Percentiles rank a stretch among this genome's conserved stretches.
Conservation (phyloP, 2,888 invertebrate genomes). For the Pyralis farinalis region DNA sequence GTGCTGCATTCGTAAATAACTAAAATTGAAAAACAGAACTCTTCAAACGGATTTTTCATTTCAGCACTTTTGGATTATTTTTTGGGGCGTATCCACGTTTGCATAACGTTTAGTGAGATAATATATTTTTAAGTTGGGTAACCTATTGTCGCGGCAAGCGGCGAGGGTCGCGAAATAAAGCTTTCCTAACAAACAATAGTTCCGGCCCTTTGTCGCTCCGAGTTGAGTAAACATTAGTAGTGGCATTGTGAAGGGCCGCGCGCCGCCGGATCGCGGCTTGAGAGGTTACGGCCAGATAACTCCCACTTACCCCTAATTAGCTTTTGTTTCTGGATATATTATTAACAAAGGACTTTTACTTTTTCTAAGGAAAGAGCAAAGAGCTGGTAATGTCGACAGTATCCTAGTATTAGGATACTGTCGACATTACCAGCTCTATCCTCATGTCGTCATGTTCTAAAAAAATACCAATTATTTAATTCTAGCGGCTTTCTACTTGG, state of each 20-base stretch:
- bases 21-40: too few species aligned
- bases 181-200: slow-evolving; percentile 80
- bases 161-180: slow-evolving; percentile 78
- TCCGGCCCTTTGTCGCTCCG: slow-evolving; percentile 77
- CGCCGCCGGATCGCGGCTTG: slow-evolving; percentile 40
- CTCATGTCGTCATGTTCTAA: too few species aligned
- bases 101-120: slow-evolving; percentile 55
- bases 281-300: slow-evolving; percentile 68
- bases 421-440: too few species aligned
- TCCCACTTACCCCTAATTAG: slow-evolving; percentile 61
- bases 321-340: slow-evolving; percentile 66
- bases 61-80: too few species aligned
- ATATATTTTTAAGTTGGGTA: slow-evolving; percentile 79
- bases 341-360: slow-evolving; percentile 17
- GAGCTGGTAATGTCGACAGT: too few species aligned
- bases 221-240: slow-evolving; percentile 80
- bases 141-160: slow-evolving; percentile 75
- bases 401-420: too few species aligned
- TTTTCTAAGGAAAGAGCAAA: too few species aligned
- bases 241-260: slow-evolving; percentile 51
- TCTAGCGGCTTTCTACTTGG: too few species aligned
- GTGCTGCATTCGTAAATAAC: too few species aligned
- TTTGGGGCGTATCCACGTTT: slow-evolving; percentile 29
- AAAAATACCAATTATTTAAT: too few species aligned
- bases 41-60: too few species aligned